Evolutionary conservation across 2,888 invertebrate species (phyloP).

Genomic region (Philaethria dido): DNA sequence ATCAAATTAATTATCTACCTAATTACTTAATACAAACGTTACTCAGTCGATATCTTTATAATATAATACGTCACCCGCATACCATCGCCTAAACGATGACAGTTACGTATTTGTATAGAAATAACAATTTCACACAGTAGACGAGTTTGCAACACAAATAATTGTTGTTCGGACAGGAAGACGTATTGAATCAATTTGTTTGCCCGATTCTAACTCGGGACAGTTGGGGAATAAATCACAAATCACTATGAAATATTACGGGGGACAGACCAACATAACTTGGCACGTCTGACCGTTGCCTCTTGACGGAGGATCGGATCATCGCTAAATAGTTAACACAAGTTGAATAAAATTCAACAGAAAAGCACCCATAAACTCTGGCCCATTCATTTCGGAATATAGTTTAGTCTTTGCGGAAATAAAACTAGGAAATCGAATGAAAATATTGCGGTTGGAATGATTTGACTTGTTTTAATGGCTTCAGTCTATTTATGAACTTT

Average conservation of each 20-base stretch:
- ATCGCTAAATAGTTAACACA: conserved; percentile 38
- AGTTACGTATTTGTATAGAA: conserved; percentile 25
- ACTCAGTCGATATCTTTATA: neutral
- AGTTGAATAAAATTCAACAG: conserved; percentile 47
- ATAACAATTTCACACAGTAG: conserved; percentile 37
- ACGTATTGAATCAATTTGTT: conserved; percentile 70
- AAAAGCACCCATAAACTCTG: conserved; percentile 42
- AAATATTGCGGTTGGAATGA: conserved; percentile 28
- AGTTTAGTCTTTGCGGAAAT: conserved; percentile 39
- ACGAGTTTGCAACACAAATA: conserved; percentile 48
- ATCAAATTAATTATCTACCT: neutral
- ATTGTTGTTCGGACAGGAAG: conserved; percentile 55
- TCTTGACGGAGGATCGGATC: neutral
- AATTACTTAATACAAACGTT: neutral
- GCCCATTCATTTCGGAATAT: conserved; percentile 42
- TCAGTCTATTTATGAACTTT: neutral
- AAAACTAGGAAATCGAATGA: conserved; percentile 37
- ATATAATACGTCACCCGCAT: neutral
- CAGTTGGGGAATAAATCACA: conserved; percentile 60
- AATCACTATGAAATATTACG: conserved; percentile 65
- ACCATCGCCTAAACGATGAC: conserved; percentile 16
- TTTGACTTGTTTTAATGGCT: conserved; percentile 13
- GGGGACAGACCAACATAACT: conserved; percentile 41
- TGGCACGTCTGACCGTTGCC: conserved; percentile 32
- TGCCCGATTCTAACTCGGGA: conserved; percentile 58